Conservation (phyloP, 2,113 vertebrate genomes). For the Pangasianodon hypophthalmus region DNA sequence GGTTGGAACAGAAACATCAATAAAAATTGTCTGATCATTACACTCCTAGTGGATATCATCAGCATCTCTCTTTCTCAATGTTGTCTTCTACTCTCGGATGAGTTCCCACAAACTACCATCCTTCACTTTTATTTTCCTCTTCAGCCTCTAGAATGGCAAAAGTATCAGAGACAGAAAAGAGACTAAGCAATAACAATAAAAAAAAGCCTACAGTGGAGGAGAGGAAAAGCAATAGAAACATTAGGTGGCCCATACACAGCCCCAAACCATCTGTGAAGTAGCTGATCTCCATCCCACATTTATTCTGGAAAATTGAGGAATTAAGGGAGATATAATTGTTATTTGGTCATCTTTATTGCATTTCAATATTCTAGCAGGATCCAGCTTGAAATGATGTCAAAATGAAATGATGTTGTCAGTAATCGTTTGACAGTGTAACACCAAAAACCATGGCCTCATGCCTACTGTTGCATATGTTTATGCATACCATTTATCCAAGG, state of each 20-base stretch:
- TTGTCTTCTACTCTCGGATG: background rate
- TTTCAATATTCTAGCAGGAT: background rate
- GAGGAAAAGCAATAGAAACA: constrained; percentile 39
- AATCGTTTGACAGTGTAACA: background rate
- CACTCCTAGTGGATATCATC: background rate
- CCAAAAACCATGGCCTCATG: background rate
- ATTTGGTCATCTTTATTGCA: background rate
- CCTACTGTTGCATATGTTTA: background rate
- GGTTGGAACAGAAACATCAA: background rate
- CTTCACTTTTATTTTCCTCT: constrained; percentile 37
- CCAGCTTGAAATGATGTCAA: background rate
- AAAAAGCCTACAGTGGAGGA: constrained; percentile 33
- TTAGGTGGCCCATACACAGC: constrained; percentile 21
- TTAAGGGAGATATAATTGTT: constrained; percentile 21
- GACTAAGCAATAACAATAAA: constrained; percentile 49
- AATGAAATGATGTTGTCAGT: background rate
- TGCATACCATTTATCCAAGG: background rate
- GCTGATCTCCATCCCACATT: constrained; percentile 41
- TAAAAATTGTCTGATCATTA: background rate
- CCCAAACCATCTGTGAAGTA: constrained; percentile 29
- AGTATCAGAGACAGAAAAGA: constrained; percentile 2
- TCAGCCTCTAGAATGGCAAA: constrained; percentile 20
- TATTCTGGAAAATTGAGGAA: constrained; percentile 28
- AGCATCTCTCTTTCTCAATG: constrained; percentile 21
- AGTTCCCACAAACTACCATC: constrained; percentile 14